Conservation (phyloP, 2,113 vertebrate genomes). For the Spizaetus ornatus region DNA sequence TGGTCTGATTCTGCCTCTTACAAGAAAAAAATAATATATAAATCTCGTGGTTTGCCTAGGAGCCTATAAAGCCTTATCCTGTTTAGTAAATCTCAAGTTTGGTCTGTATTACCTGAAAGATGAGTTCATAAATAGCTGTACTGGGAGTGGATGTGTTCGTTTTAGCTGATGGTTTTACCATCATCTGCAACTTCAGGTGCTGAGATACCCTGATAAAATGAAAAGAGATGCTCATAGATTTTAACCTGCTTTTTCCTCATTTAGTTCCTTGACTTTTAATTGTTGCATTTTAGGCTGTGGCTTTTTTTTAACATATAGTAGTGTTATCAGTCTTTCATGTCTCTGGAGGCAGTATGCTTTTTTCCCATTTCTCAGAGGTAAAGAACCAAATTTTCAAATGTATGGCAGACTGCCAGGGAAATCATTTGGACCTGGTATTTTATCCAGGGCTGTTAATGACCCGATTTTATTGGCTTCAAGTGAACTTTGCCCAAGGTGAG, state of each 20-base stretch:
- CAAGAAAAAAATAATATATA: background rate
- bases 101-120: background rate
- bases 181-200: background rate
- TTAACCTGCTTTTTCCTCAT: background rate
- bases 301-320: background rate
- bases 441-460: background rate
- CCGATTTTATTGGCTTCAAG: background rate
- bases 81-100: background rate
- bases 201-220: background rate
- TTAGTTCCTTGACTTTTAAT: background rate
- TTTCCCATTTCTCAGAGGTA: background rate
- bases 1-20: background rate
- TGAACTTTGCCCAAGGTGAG: background rate
- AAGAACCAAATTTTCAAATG: background rate
- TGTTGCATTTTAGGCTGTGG: background rate
- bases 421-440: background rate
- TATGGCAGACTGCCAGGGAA: background rate
- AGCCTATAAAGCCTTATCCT: background rate
- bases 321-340: background rate
- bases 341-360: background rate
- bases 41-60: background rate
- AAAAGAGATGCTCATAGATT: background rate
- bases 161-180: background rate
- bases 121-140: background rate
- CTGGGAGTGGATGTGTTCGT: background rate